phyloP scores from a whole-genome alignment of 2,113 vertebrate genomes.

The Emydura subglobosa region DNA sequence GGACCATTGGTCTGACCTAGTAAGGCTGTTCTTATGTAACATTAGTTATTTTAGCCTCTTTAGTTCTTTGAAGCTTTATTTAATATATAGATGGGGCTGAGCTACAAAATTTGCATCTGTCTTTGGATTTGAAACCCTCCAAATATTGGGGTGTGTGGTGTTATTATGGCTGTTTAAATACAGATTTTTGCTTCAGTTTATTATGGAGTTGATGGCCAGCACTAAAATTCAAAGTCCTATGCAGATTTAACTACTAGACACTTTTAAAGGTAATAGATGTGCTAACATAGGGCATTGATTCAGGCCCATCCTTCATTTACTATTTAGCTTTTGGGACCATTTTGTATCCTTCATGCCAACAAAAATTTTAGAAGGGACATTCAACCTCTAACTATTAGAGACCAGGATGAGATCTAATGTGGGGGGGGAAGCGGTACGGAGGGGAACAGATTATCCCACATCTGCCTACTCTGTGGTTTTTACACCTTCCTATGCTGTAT shows the following conservation, averaged over 20 bases:
- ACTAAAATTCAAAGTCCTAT: background rate
- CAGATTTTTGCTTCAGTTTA: background rate
- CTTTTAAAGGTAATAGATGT: background rate
- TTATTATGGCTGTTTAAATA: background rate
- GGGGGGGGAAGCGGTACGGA: background rate
- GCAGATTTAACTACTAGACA: background rate
- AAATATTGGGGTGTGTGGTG: background rate
- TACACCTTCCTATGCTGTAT: background rate
- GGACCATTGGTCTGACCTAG: too few species aligned
- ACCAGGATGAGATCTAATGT: background rate
- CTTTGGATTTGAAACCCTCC: background rate
- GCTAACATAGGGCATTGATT: background rate
- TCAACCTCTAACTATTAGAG: background rate
- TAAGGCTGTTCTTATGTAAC: too few species aligned
- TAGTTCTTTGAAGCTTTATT: background rate
- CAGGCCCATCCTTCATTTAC: background rate
- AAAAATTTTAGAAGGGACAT: background rate
- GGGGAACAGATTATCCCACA: background rate
- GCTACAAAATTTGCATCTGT: background rate
- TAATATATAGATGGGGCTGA: background rate
- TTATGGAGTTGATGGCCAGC: rapidly evolving
- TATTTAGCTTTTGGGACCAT: background rate
- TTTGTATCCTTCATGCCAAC: background rate
- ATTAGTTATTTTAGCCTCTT: slow-evolving; percentile 23
- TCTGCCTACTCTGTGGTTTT: background rate